Conservation (phyloP, 2,113 vertebrate genomes). For the Platanista minor region DNA sequence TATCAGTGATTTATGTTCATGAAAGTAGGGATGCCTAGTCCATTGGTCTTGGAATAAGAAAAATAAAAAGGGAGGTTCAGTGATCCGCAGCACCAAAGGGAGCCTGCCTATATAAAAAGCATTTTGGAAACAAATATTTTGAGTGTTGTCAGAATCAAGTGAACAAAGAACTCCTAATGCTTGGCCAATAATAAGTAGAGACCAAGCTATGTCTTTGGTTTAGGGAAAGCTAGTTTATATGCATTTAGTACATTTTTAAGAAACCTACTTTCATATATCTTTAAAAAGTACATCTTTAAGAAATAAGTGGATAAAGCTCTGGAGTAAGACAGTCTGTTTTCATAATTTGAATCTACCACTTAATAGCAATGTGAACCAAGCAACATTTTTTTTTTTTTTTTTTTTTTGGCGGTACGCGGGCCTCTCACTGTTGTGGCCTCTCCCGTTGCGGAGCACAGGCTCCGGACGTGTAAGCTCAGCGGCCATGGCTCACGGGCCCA, state of each 20-base stretch:
- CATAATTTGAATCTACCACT: neutral
- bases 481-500: too few species aligned
- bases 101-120: slow-evolving; percentile 9
- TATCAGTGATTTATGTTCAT: neutral
- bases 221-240: neutral
- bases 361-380: neutral
- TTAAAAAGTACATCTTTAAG: neutral
- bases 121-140: neutral
- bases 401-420: too few species aligned
- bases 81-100: neutral
- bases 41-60: neutral
- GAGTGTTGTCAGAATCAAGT: neutral
- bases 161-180: neutral
- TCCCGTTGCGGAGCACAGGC: too few species aligned
- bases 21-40: neutral
- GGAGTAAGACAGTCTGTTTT: neutral
- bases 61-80: neutral
- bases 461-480: fast-evolving
- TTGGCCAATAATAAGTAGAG: neutral
- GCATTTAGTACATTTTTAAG: neutral
- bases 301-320: neutral
- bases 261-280: neutral
- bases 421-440: too few species aligned
- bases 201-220: neutral
- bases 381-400: neutral